These are phyloP conservation scores for Styela clava DNA, from an alignment of 23 tunicate genomes.

Conservation along the genomic window DNA sequence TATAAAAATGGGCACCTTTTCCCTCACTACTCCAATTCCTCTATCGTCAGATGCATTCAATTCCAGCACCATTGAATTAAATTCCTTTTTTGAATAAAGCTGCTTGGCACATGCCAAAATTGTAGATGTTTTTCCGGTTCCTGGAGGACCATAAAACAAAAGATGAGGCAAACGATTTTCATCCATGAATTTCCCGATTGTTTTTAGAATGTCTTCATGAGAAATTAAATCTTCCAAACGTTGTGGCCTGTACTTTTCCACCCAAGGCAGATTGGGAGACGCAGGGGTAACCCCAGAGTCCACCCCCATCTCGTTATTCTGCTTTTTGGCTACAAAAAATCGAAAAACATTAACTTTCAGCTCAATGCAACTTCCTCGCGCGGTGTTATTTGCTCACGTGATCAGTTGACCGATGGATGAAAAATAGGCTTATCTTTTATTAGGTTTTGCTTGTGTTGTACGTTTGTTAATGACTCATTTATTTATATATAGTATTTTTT, in stretches of 20 bases:
- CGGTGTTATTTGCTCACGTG: too few relatives aligned
- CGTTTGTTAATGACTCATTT: too few relatives aligned
- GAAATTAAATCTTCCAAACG: slow-evolving; percentile 83
- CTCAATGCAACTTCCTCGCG: too few relatives aligned
- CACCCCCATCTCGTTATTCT: background rate
- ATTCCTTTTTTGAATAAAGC: slow-evolving; percentile 71
- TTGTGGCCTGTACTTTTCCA: slow-evolving; percentile 93
- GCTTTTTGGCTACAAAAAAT: too few relatives aligned
- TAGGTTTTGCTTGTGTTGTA: too few relatives aligned
- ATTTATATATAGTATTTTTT: too few relatives aligned
- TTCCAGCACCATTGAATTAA: slow-evolving; percentile 90
- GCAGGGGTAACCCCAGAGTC: background rate
- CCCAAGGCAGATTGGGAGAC: slow-evolving; percentile 84
- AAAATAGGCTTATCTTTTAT: too few relatives aligned
- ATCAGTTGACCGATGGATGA: too few relatives aligned
- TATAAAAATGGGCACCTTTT: too few relatives aligned
- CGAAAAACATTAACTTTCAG: too few relatives aligned
- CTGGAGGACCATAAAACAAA: slow-evolving; percentile 97
- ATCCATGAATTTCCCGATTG: slow-evolving; percentile 79
- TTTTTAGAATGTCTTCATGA: slow-evolving; percentile 91
- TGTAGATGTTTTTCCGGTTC: slow-evolving; percentile 97
- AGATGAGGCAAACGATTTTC: slow-evolving; percentile 88
- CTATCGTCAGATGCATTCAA: slow-evolving; percentile 97
- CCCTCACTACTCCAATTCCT: slow-evolving; percentile 89
- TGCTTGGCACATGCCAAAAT: slow-evolving; percentile 90